Evolutionary conservation across 1,140 invertebrate genomes (phyloP).

Genomic region (Goniozus legneri): DNA sequence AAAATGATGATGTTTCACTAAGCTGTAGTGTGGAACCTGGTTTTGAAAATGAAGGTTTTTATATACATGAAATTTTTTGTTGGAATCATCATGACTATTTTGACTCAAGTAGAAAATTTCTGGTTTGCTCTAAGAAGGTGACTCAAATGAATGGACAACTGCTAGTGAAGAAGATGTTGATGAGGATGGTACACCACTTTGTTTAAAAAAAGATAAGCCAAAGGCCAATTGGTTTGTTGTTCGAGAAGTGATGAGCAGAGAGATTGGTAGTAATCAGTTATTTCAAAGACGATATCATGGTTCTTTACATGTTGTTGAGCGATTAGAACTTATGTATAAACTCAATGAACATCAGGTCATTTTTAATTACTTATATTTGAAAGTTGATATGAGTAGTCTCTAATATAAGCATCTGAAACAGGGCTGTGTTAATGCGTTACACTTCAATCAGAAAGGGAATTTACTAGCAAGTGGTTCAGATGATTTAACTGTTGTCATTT

Average conservation of each 20-base stretch:
- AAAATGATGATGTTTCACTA: constrained; percentile 1
- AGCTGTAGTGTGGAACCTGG: background rate
- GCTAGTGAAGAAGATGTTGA: constrained; percentile 43
- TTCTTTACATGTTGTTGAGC: constrained; percentile 77
- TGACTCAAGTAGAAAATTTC: constrained; percentile 8
- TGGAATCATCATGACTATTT: constrained; percentile 7
- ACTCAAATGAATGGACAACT: constrained; percentile 39
- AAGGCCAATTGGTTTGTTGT: constrained; percentile 67
- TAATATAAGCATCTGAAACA: no score
- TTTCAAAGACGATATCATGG: constrained; percentile 75
- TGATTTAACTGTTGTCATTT: constrained; percentile 80
- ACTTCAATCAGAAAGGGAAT: constrained; percentile 80
- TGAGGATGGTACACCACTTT: constrained; percentile 49
- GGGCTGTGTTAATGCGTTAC: constrained; percentile 90
- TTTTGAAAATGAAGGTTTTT: background rate
- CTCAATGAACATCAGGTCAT: constrained; percentile 68
- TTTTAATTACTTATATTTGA: constrained; percentile 4
- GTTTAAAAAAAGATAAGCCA: constrained; percentile 60
- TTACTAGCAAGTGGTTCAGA: constrained; percentile 85
- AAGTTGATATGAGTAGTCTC: no score
- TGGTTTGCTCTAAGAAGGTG: no score
- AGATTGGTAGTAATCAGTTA: constrained; percentile 59
- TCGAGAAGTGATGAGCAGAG: constrained; percentile 61
- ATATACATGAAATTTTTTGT: constrained; percentile 5
- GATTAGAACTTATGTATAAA: constrained; percentile 74